Evolutionary conservation across 2,888 invertebrate genomes (phyloP), one percentile per base, ranked within the genome.

Genomic region (Napeogenes sylphis): DNA sequence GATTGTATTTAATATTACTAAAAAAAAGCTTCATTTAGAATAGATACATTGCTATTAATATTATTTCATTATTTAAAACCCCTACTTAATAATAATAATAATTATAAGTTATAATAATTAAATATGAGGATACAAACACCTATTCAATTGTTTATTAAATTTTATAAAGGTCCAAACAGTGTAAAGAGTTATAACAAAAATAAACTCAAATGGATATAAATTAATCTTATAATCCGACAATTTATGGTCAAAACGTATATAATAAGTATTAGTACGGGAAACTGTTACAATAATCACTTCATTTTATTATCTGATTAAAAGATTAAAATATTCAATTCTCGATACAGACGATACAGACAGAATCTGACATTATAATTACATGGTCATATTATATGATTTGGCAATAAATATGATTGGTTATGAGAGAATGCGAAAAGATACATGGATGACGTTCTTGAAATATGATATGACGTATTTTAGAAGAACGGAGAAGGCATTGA

Each of bases 211-310:
- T 51, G 51, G 30, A 51, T 51, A 30, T 51, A 51, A 51, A 51
- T 51, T 51, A 30, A 30, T n/a, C 30, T 51, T 51, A 51, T 51
- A 51, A 51, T 51, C 51, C 51, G 8, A 30, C 57, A 46, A 42
- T 46, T 61, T 58, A 60, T 46, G 35, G 57, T 30, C 58, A 63
- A 59, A 58, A 63, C 35, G 21, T 61, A 12, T 58, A 55, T 55
- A 46, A 45, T 55, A 55, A 42, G 38, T 54, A 54, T 63, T 53
- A 57, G 58, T 35, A 45, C 61, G 55, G 58, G 57, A 60, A 63
- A 63, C 61, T 54, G 47, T 46, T 51, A 51, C 21, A 51, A 51
- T 13, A 6, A 21, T 30, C 51, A 51, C 30, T 30, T 21, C 5
- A 47, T 51, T 51, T 51, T 51, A 51, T 51, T 51, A 51, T 10